These are phyloP conservation scores for Cataglyphis cursor DNA, from an alignment of 2,888 invertebrate species.

Conservation along the genomic window DNA sequence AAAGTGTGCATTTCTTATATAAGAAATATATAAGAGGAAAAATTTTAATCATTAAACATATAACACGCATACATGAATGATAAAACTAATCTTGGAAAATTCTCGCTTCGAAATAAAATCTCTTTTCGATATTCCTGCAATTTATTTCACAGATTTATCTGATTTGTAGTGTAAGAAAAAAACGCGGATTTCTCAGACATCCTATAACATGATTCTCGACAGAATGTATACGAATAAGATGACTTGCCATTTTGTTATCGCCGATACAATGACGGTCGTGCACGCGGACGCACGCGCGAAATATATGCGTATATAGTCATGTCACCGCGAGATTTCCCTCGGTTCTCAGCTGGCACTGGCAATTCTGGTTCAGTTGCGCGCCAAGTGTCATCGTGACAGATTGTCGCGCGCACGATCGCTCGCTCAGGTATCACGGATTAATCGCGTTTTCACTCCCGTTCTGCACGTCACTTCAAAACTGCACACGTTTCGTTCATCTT, in stretches of 20 bases:
- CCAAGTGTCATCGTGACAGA: background rate
- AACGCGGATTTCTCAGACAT: background rate
- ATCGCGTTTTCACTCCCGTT: background rate
- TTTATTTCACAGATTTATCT: background rate
- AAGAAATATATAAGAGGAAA: background rate
- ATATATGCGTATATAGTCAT: background rate
- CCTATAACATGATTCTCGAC: background rate
- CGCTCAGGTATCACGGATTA: background rate
- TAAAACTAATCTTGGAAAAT: background rate
- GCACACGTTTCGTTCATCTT: background rate
- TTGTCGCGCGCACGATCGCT: background rate
- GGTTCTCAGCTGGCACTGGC: background rate
- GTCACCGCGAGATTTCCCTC: background rate
- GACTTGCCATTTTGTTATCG: slow-evolving; percentile 64
- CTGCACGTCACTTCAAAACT: background rate
- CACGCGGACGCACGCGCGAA: background rate
- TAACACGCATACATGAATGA: background rate
- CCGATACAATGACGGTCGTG: slow-evolving; percentile 1
- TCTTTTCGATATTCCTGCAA: background rate
- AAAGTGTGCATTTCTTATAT: background rate
- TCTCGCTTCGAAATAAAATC: background rate
- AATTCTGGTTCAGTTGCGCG: background rate
- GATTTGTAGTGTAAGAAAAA: background rate
- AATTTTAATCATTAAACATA: background rate
- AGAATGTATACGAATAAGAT: slow-evolving; percentile 22